phyloP scores from a whole-genome alignment of 2,113 vertebrate species.

The Percina caprodes region DNA sequence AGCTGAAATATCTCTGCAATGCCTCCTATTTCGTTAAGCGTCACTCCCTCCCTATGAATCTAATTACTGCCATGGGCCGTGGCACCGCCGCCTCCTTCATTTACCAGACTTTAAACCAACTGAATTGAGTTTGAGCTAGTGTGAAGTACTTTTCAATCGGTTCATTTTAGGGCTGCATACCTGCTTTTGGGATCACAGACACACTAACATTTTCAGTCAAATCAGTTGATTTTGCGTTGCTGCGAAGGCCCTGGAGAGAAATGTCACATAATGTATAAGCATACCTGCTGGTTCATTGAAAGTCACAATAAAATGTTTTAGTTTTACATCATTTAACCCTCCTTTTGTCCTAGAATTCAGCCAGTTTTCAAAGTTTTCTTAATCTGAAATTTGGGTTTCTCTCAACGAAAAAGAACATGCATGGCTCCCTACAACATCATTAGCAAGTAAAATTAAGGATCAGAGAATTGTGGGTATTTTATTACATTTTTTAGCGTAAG shows the following conservation, averaged over 20 bases:
- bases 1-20: slow-evolving; percentile 71
- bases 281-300: not conserved
- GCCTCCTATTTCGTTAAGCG: slow-evolving; percentile 56
- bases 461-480: too few relatives aligned
- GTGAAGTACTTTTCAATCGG: slow-evolving; percentile 34
- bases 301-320: not conserved
- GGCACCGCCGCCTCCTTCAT: not conserved
- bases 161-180: slow-evolving; percentile 19
- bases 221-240: not conserved
- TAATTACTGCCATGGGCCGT: slow-evolving; percentile 56
- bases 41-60: slow-evolving; percentile 69
- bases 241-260: not conserved
- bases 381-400: too few relatives aligned
- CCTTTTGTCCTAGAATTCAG: too few relatives aligned
- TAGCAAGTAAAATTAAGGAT: too few relatives aligned
- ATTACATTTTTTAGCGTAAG: too few relatives aligned
- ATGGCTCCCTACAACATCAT: too few relatives aligned
- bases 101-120: slow-evolving; percentile 41
- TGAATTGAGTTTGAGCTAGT: slow-evolving; percentile 49
- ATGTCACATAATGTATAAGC: not conserved
- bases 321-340: not conserved
- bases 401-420: too few relatives aligned
- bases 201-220: not conserved
- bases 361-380: too few relatives aligned
- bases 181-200: not conserved